Evolutionary conservation across 1,140 invertebrate genomes (phyloP).

Genomic region (Ostrea edulis): DNA sequence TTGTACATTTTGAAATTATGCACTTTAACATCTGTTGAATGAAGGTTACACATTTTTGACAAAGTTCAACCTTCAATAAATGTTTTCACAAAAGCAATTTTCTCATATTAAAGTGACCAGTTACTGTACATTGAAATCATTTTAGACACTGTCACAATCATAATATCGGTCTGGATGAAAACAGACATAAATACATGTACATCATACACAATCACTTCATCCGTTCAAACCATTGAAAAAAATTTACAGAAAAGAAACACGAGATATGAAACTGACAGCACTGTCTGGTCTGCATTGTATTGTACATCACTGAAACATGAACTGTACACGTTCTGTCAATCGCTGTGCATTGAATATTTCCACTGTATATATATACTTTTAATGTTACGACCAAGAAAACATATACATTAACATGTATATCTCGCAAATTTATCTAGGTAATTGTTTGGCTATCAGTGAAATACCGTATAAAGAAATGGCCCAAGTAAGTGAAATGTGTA

Average conservation of each 20-base stretch:
- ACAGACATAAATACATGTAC: background rate
- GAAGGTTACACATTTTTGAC: background rate
- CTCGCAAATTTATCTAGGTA: too few relatives aligned
- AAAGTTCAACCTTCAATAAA: constrained; percentile 18
- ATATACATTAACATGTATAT: too few relatives aligned
- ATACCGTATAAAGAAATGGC: background rate
- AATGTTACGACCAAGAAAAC: too few relatives aligned
- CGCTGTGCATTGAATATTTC: background rate
- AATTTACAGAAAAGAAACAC: background rate
- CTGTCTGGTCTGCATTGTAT: background rate
- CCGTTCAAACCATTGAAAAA: background rate
- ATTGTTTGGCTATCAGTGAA: background rate
- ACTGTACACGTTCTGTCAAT: background rate
- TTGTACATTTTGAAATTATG: constrained; percentile 30
- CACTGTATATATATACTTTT: background rate
- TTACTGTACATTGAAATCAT: background rate
- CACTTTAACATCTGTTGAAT: constrained; percentile 24
- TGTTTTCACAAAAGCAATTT: constrained; percentile 1
- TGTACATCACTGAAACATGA: background rate
- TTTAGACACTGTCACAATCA: background rate
- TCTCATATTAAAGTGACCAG: constrained; percentile 6
- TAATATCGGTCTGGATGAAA: constrained; percentile 18
- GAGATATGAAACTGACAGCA: background rate
- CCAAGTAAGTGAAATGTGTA: background rate
- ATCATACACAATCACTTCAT: background rate